phyloP scores from a whole-genome alignment of 2,113 vertebrate species.

The Myrmecobius fasciatus region DNA sequence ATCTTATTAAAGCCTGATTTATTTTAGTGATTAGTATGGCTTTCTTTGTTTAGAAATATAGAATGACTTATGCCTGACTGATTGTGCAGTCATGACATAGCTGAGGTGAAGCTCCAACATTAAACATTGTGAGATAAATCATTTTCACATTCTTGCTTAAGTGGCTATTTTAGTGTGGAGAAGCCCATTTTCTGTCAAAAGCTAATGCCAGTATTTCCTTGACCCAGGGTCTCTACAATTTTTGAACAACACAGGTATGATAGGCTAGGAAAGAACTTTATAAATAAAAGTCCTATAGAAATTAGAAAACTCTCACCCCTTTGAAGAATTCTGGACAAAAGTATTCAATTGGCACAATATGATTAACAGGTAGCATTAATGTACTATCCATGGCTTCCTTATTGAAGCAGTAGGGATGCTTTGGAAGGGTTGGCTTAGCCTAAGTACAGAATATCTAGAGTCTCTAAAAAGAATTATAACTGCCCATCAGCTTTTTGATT shows the following conservation, averaged over 20 bases:
- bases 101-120: slow-evolving; percentile 83
- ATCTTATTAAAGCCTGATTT: slow-evolving; percentile 64
- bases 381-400: slow-evolving; percentile 26
- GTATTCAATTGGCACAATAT: not conserved
- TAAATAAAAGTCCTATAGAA: slow-evolving; percentile 64
- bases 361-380: slow-evolving; percentile 6
- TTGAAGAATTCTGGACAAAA: slow-evolving; percentile 52
- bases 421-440: not conserved
- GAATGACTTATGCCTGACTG: slow-evolving; percentile 86
- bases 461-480: not conserved
- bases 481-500: not conserved
- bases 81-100: slow-evolving; percentile 83
- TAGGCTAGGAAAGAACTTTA: slow-evolving; percentile 79
- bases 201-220: slow-evolving; percentile 88
- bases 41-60: slow-evolving; percentile 80
- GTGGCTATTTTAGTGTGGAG: slow-evolving; percentile 90
- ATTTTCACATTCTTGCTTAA: slow-evolving; percentile 93
- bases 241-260: slow-evolving; percentile 87
- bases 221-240: slow-evolving; percentile 89
- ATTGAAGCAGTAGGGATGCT: not conserved
- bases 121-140: slow-evolving; percentile 91
- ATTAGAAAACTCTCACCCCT: slow-evolving; percentile 45
- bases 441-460: not conserved
- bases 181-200: slow-evolving; percentile 90
- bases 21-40: slow-evolving; percentile 71